These are phyloP conservation scores for Oryctes rhinoceros DNA, from an alignment of 1,140 invertebrate genomes.

Conservation along the genomic window DNA sequence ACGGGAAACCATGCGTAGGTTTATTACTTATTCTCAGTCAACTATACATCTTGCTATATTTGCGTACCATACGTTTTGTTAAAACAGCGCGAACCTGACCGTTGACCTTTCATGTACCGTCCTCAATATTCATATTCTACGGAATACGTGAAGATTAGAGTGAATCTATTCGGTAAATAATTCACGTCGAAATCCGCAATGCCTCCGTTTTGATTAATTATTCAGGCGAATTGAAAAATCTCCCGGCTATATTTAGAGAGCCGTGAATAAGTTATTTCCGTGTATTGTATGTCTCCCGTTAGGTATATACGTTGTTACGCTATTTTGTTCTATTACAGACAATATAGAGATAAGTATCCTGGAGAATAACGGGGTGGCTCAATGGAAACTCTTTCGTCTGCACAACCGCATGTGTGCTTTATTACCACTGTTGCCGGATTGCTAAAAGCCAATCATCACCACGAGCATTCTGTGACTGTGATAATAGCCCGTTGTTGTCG, in stretches of 20 bases:
- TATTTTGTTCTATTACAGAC: too few species aligned
- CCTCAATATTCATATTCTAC: background rate
- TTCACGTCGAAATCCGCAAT: background rate
- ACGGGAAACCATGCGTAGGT: background rate
- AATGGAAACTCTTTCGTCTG: too few species aligned
- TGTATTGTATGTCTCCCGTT: background rate
- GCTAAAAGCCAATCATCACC: too few species aligned
- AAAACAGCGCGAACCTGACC: conserved; percentile 1
- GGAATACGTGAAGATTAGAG: background rate
- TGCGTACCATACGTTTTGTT: background rate
- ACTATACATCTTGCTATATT: background rate
- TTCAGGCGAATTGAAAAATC: conserved; percentile 3
- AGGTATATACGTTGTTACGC: too few species aligned
- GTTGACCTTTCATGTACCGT: background rate
- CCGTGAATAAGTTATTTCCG: background rate
- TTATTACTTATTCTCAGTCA: background rate
- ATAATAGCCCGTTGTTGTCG: too few species aligned
- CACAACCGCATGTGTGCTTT: too few species aligned
- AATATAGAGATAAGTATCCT: too few species aligned
- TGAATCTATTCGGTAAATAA: background rate
- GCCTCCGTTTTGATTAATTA: background rate
- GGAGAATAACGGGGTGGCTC: too few species aligned
- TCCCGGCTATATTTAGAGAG: background rate
- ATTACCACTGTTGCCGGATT: too few species aligned
- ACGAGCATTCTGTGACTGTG: too few species aligned